Conservation (phyloP, 2,113 vertebrate species). For the Xiphophorus maculatus region DNA sequence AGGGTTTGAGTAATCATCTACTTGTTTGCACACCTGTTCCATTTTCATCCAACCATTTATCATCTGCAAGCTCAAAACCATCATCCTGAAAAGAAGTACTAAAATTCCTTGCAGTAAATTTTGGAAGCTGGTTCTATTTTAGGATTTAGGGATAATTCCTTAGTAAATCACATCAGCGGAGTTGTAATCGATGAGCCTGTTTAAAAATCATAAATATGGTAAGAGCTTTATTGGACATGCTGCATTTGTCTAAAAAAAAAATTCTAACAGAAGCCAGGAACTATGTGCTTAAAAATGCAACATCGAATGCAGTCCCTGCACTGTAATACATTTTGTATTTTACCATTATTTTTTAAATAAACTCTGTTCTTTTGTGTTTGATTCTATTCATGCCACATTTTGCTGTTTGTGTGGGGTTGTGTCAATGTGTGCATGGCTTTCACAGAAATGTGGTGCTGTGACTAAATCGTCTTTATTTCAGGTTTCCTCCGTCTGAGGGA, state of each 20-base stretch:
- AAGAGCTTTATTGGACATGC: slow-evolving; percentile 28
- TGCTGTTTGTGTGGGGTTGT: too few species aligned
- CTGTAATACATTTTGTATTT: background rate
- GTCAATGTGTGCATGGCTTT: too few species aligned
- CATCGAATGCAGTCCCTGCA: background rate
- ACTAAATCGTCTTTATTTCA: too few species aligned
- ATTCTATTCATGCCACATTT: too few species aligned
- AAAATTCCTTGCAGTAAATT: slow-evolving; percentile 52
- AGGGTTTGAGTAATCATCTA: background rate
- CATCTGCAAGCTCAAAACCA: slow-evolving; percentile 22
- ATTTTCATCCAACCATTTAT: slow-evolving; percentile 24
- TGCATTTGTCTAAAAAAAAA: background rate
- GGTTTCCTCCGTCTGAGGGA: too few species aligned
- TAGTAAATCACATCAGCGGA: slow-evolving; percentile 46
- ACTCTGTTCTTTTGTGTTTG: background rate
- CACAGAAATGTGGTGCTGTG: too few species aligned
- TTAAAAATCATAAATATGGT: slow-evolving; percentile 50
- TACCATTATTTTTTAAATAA: background rate
- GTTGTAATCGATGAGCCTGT: slow-evolving; percentile 41
- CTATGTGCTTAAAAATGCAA: background rate
- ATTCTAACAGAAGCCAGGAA: background rate
- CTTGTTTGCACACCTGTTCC: background rate
- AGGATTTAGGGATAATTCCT: slow-evolving; percentile 39
- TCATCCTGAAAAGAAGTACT: slow-evolving; percentile 32
- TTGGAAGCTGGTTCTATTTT: slow-evolving; percentile 14